A percentile compares a stretch with the other conserved stretches of the same genome.
Conservation (phyloP, 2,797 vertebrate species). For the Acridotheres tristis region DNA sequence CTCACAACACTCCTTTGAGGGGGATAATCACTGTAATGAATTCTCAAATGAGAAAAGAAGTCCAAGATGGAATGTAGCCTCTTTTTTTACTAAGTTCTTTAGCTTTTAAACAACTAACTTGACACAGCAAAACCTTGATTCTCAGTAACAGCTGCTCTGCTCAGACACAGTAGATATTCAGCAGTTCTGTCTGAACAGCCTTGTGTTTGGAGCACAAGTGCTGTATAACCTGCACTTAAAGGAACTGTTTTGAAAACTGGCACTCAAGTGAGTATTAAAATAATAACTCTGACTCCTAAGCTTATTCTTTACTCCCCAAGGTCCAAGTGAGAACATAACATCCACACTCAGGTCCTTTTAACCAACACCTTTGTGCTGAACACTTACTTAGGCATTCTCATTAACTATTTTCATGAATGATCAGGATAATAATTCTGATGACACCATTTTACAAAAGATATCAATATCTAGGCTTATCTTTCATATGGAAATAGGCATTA, state of each 20-base stretch:
- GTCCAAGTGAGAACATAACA: background rate
- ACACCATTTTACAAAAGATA: background rate
- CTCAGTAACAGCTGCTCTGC: background rate
- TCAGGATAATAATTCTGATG: background rate
- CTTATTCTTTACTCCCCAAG: background rate
- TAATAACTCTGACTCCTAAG: background rate
- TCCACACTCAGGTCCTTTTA: background rate
- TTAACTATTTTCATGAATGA: background rate
- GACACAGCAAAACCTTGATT: background rate
- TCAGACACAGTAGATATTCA: background rate
- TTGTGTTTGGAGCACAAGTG: background rate
- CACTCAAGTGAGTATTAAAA: background rate
- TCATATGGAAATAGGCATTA: background rate
- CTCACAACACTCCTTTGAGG: background rate
- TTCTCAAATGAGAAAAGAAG: background rate
- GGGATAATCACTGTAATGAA: background rate
- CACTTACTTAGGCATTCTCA: background rate
- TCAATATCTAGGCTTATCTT: background rate
- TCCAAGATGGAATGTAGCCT: background rate
- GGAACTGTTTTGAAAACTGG: background rate
- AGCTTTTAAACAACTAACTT: background rate
- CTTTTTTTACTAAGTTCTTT: background rate
- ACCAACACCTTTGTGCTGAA: background rate
- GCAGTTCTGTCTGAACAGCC: background rate
- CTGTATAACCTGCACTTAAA: background rate